phyloP scores from a whole-genome alignment of 2,888 invertebrate species.

The Panzeria rudis region DNA sequence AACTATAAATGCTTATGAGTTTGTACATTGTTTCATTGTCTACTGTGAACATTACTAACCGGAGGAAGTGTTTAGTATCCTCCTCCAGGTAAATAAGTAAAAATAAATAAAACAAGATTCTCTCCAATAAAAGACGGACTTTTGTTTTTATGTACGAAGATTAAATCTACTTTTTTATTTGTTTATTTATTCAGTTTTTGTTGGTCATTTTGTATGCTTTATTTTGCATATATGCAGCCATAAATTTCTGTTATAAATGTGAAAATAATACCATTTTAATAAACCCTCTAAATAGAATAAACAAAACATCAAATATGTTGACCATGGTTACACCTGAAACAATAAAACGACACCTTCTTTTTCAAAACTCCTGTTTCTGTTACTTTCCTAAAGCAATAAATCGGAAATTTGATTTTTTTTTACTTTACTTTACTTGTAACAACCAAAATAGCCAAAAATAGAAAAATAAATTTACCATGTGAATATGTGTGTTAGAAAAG shows the following conservation, averaged over 20 bases:
- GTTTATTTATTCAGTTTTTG: conserved; percentile 30
- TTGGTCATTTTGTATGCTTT: background rate
- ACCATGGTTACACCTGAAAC: conserved; percentile 43
- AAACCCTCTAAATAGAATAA: conserved; percentile 36
- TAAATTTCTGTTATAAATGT: conserved; percentile 61
- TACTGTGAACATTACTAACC: conserved; percentile 38
- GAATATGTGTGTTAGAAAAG: background rate
- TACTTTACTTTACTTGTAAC: background rate
- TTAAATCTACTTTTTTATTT: background rate
- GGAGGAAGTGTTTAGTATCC: conserved; percentile 57
- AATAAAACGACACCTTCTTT: conserved; percentile 22
- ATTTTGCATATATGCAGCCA: conserved; percentile 5
- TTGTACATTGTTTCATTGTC: background rate
- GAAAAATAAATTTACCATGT: background rate
- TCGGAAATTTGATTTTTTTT: background rate
- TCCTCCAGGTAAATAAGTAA: background rate
- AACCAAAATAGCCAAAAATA: background rate
- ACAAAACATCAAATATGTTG: conserved; percentile 21
- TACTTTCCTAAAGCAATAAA: background rate
- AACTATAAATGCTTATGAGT: background rate
- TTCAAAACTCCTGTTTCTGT: background rate
- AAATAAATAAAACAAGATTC: background rate
- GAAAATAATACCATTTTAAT: conserved; percentile 65
- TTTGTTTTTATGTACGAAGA: background rate
- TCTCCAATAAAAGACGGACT: conserved; percentile 4